Percentiles rank a stretch among this genome's conserved stretches.
Conservation (phyloP, 2,797 vertebrate species). For the Halcyon leucocephala region DNA sequence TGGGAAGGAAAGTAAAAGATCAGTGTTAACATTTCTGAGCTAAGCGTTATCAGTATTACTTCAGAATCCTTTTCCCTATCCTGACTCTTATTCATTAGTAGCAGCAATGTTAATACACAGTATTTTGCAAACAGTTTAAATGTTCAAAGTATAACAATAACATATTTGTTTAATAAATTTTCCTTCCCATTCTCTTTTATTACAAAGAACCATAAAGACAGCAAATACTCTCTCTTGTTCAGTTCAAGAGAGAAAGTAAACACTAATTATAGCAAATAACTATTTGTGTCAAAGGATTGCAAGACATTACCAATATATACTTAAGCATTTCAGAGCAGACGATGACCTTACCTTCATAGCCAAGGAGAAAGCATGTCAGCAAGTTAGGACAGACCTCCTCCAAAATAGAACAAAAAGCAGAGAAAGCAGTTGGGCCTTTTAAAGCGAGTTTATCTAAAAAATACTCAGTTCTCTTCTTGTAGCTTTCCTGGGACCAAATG, state of each 20-base stretch:
- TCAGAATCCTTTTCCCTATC: not conserved
- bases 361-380: slow-evolving; percentile 88
- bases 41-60: not conserved
- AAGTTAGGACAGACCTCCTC: slow-evolving; percentile 91
- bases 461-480: slow-evolving; percentile 79
- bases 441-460: slow-evolving; percentile 87
- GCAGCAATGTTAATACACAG: not conserved
- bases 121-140: not conserved
- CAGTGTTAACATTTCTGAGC: not conserved
- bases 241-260: slow-evolving; percentile 60
- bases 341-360: slow-evolving; percentile 86
- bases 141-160: not conserved
- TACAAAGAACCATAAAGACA: not conserved
- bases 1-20: not conserved
- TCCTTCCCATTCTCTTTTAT: not conserved
- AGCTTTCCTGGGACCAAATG: slow-evolving; percentile 83
- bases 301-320: slow-evolving; percentile 56
- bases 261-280: slow-evolving; percentile 72
- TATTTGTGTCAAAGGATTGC: slow-evolving; percentile 59
- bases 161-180: not conserved
- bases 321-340: slow-evolving; percentile 61
- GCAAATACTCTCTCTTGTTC: not conserved
- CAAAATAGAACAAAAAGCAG: slow-evolving; percentile 87
- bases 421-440: slow-evolving; percentile 88
- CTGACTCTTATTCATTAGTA: not conserved